Conservation (phyloP, 2,888 invertebrate genomes). For the Meiosimyza platycephala region DNA sequence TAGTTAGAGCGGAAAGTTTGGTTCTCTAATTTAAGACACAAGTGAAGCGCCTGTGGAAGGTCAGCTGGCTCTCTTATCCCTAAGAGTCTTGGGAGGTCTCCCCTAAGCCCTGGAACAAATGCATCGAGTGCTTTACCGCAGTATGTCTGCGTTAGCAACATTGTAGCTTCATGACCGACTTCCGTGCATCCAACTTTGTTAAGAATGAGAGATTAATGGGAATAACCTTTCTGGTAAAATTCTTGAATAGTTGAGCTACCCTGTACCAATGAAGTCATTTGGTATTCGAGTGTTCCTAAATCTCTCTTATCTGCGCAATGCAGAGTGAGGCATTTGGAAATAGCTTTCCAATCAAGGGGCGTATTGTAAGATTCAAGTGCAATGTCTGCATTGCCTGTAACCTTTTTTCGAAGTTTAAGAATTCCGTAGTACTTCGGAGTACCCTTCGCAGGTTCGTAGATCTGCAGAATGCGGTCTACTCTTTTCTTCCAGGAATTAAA, state of each 20-base stretch:
- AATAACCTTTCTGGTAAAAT: constrained; percentile 45
- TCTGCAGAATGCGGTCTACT: constrained; percentile 28
- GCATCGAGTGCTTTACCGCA: constrained; percentile 34
- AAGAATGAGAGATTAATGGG: constrained; percentile 45
- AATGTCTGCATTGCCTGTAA: constrained; percentile 34
- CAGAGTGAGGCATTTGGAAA: constrained; percentile 26
- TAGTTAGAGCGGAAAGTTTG: background rate
- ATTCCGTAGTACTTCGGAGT: constrained; percentile 35
- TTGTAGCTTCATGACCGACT: constrained; percentile 29
- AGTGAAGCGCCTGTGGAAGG: constrained; percentile 9
- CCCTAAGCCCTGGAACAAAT: constrained; percentile 35
- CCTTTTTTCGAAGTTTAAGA: constrained; percentile 33
- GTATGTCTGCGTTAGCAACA: constrained; percentile 37
- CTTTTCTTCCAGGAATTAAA: constrained; percentile 36
- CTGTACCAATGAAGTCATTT: constrained; percentile 39
- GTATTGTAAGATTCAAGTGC: constrained; percentile 35
- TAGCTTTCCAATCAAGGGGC: constrained; percentile 32
- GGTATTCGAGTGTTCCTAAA: constrained; percentile 30
- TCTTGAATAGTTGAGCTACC: constrained; percentile 39
- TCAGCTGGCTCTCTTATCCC: constrained; percentile 25
- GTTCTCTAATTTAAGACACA: constrained; percentile 11
- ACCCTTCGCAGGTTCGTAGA: constrained; percentile 33
- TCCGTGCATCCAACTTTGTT: constrained; percentile 42
- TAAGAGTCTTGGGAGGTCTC: constrained; percentile 27
- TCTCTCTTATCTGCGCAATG: constrained; percentile 38